A percentile compares a stretch with the other conserved stretches of the same genome.
phyloP scores from a whole-genome alignment of 2,888 invertebrate genomes.

The Lasius fuliginosus region DNA sequence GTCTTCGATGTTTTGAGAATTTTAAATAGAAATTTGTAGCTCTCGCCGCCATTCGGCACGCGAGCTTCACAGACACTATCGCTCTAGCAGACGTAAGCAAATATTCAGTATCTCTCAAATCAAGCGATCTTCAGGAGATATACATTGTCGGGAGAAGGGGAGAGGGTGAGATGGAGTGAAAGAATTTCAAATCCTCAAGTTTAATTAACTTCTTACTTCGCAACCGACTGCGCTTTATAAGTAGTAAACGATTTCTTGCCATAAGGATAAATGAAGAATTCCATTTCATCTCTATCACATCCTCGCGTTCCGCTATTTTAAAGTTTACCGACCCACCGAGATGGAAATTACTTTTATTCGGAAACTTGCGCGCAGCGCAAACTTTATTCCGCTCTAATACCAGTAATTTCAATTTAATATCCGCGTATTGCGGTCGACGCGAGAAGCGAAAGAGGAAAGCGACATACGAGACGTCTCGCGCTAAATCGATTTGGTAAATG shows the following conservation, averaged over 20 bases:
- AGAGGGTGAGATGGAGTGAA: neutral
- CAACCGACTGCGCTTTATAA: slow-evolving; percentile 10
- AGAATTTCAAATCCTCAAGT: slow-evolving; percentile 32
- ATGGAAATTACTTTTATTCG: slow-evolving; percentile 50
- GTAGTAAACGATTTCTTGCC: slow-evolving; percentile 24
- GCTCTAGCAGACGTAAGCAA: neutral
- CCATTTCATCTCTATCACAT: slow-evolving; percentile 8
- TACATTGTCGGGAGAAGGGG: neutral
- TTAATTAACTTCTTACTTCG: slow-evolving; percentile 43
- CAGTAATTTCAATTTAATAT: slow-evolving; percentile 51
- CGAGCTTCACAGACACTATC: neutral
- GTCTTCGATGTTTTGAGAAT: slow-evolving; percentile 16
- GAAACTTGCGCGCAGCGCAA: slow-evolving; percentile 19
- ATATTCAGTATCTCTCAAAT: neutral
- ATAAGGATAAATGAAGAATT: slow-evolving; percentile 43
- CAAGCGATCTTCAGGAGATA: neutral
- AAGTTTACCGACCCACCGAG: slow-evolving; percentile 30
- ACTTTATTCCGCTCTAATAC: slow-evolving; percentile 45
- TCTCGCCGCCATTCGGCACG: neutral
- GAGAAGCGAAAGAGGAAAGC: slow-evolving; percentile 32
- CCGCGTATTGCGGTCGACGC: slow-evolving; percentile 43
- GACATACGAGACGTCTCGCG: slow-evolving; percentile 29
- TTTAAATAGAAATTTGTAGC: neutral
- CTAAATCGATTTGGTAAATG: slow-evolving; percentile 33
- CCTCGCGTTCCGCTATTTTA: slow-evolving; percentile 28